phyloP scores from a whole-genome alignment of 2,888 invertebrate species.

The Leucophenga maculata region DNA sequence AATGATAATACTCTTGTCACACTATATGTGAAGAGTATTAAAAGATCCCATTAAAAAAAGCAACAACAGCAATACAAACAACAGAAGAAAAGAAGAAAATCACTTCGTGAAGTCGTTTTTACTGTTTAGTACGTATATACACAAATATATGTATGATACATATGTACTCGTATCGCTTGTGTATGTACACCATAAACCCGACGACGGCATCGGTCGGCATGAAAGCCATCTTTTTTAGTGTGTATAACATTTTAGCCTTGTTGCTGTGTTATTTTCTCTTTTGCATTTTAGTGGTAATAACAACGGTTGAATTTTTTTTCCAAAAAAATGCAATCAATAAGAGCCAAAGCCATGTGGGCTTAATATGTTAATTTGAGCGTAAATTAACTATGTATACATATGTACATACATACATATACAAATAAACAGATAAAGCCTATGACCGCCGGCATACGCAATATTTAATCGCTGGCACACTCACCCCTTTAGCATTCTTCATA shows the following conservation, averaged over 20 bases:
- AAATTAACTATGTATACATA: background rate
- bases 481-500: constrained; percentile 87
- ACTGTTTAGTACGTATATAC: constrained; percentile 1
- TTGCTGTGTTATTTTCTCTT: background rate
- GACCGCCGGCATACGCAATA: background rate
- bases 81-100: constrained; percentile 9
- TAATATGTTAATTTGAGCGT: too few species aligned
- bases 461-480: constrained; percentile 73
- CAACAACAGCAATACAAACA: background rate
- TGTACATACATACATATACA: constrained; percentile 4
- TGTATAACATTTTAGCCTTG: constrained; percentile 11
- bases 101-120: background rate
- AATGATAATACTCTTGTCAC: too few species aligned
- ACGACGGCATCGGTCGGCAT: too few species aligned
- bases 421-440: constrained; percentile 6
- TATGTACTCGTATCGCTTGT: too few species aligned
- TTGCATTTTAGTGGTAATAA: too few species aligned
- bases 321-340: background rate
- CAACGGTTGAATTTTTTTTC: too few species aligned
- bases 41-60: background rate
- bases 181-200: constrained; percentile 10
- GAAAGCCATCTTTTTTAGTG: background rate
- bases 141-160: constrained; percentile 7
- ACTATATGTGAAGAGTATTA: too few species aligned
- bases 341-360: too few species aligned